Percentiles rank a stretch among this genome's conserved stretches.
Evolutionary conservation across 2,888 invertebrate species (phyloP).

Genomic region (Apamea sordens): DNA sequence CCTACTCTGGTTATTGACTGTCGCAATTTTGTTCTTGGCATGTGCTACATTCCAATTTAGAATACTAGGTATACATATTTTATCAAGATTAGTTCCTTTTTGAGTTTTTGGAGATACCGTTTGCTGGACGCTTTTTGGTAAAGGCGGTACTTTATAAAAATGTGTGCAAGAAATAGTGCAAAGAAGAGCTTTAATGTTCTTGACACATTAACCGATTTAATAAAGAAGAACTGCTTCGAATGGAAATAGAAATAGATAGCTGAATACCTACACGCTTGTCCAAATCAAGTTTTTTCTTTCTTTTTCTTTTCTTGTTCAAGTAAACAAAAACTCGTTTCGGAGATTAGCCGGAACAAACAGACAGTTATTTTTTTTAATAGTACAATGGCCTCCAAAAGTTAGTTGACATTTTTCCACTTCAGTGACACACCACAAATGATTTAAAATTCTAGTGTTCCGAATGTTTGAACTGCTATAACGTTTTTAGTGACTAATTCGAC

Average conservation of each 20-base stretch:
- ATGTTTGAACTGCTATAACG: too few species aligned
- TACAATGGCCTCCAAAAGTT: too few species aligned
- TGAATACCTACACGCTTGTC: background rate
- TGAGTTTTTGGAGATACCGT: background rate
- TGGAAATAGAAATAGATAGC: too few species aligned
- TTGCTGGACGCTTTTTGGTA: background rate
- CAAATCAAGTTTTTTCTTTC: too few species aligned
- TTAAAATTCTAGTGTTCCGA: too few species aligned
- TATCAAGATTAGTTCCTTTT: conserved; percentile 56
- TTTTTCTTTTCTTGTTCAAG: too few species aligned
- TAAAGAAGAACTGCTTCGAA: background rate
- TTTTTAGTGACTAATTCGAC: too few species aligned
- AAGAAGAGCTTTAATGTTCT: background rate
- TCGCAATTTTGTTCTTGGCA: conserved; percentile 69
- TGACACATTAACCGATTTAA: background rate
- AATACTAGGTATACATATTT: conserved; percentile 56
- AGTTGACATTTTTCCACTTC: too few species aligned
- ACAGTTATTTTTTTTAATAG: too few species aligned
- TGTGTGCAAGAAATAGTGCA: background rate
- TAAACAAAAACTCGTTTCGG: background rate
- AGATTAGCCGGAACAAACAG: too few species aligned
- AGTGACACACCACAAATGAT: too few species aligned
- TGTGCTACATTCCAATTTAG: conserved; percentile 55
- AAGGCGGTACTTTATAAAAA: background rate
- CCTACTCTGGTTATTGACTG: conserved; percentile 69